These are phyloP conservation scores for Bombycilla garrulus DNA, from an alignment of 2,113 vertebrate species.

Conservation along the genomic window DNA sequence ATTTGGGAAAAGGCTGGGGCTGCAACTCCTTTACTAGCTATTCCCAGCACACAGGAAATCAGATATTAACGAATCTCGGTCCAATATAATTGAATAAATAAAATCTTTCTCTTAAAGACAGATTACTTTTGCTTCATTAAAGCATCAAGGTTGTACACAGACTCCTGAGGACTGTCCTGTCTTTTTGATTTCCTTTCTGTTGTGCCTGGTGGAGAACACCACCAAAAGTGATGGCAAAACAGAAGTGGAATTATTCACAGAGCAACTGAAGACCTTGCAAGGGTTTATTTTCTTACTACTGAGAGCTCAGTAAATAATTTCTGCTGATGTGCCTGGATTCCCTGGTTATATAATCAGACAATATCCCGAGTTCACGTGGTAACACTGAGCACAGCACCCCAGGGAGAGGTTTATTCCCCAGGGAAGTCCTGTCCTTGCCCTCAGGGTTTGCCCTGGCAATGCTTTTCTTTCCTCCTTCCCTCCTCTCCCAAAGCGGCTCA, in stretches of 20 bases:
- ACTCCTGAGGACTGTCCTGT: neutral
- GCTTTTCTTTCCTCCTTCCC: neutral
- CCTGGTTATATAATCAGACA: neutral
- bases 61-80: conserved; percentile 3
- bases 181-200: neutral
- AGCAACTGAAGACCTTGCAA: neutral
- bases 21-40: neutral
- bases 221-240: neutral
- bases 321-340: neutral
- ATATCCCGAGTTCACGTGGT: fast-evolving
- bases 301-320: neutral
- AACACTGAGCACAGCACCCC: neutral
- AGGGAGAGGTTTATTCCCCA: neutral
- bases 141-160: neutral
- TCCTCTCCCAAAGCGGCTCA: neutral
- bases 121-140: conserved; percentile 20
- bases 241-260: neutral
- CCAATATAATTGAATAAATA: conserved; percentile 28
- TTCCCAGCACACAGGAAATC: neutral
- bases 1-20: neutral
- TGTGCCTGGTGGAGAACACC: neutral
- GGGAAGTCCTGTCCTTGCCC: neutral
- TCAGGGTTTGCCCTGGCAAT: neutral
- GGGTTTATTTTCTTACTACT: neutral
- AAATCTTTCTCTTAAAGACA: conserved; percentile 16